phyloP scores from a whole-genome alignment of 2,797 vertebrate genomes.

The Euthynnus affinis region DNA sequence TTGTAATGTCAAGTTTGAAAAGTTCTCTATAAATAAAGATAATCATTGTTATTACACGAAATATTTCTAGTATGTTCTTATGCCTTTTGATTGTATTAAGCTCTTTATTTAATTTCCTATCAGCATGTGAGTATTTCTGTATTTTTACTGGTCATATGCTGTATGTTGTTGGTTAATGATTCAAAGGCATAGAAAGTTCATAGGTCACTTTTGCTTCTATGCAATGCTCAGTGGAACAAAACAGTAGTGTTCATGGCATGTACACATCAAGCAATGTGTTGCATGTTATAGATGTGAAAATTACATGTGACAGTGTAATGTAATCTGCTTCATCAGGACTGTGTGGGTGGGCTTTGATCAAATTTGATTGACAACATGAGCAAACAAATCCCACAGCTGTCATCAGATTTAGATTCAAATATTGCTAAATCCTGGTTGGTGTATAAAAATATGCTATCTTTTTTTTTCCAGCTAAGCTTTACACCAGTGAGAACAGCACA shows the following conservation, averaged over 20 bases:
- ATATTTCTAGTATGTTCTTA: too few relatives aligned
- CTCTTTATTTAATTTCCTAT: slow-evolving; percentile 23
- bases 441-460: too few relatives aligned
- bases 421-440: too few relatives aligned
- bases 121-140: neutral
- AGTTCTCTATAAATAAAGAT: too few relatives aligned
- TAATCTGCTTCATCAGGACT: too few relatives aligned
- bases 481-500: neutral
- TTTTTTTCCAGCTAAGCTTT: neutral
- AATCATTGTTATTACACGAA: too few relatives aligned
- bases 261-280: neutral
- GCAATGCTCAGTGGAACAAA: neutral
- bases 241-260: neutral
- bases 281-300: neutral
- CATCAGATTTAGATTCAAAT: too few relatives aligned
- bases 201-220: neutral
- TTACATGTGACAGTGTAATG: neutral
- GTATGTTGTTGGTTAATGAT: neutral
- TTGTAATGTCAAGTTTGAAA: too few relatives aligned
- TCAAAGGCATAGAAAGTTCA: neutral
- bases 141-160: slow-evolving; percentile 1
- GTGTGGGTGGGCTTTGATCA: slow-evolving; percentile 2
- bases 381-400: neutral
- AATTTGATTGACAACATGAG: neutral
- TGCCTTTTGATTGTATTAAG: slow-evolving; percentile 27